These are phyloP conservation scores for Melanotaenia boesemani DNA, from an alignment of 2,797 vertebrate genomes.

Conservation along the genomic window DNA sequence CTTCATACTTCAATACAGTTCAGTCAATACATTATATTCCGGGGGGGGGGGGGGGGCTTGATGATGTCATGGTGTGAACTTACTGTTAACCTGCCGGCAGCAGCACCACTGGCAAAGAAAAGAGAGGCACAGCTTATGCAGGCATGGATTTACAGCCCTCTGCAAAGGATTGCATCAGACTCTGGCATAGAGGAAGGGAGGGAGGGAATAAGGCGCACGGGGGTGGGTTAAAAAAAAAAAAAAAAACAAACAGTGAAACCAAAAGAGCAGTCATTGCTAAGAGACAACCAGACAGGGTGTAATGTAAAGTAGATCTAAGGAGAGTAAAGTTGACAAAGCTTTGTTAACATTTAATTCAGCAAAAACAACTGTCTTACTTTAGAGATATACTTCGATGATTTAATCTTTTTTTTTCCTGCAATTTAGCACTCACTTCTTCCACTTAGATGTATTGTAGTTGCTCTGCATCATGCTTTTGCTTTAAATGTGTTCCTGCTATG, in stretches of 20 bases:
- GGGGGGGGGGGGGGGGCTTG: conserved; percentile 59
- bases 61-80: conserved; percentile 74
- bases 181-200: conserved; percentile 71
- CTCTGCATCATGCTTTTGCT: conserved; percentile 22
- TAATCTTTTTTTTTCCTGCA: conserved; percentile 5
- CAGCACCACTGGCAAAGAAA: conserved; percentile 56
- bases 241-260: conserved; percentile 42
- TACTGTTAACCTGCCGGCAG: conserved; percentile 59
- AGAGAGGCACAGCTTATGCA: conserved; percentile 69
- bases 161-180: conserved; percentile 89
- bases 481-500: conserved; percentile 15
- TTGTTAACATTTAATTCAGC: conserved; percentile 57
- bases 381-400: conserved; percentile 11
- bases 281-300: conserved; percentile 79
- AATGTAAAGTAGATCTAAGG: conserved; percentile 64
- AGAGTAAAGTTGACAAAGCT: conserved; percentile 45
- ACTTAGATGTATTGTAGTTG: conserved; percentile 1
- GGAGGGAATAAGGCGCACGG: conserved; percentile 56
- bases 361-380: conserved; percentile 11
- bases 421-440: neutral
- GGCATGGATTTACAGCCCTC: conserved; percentile 85
- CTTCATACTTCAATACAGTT: neutral
- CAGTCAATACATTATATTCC: neutral
- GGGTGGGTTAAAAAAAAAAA: conserved; percentile 63
- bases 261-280: conserved; percentile 78